These are phyloP conservation scores for Schizopygopsis pylzovi DNA, from an alignment of 2,797 vertebrate species.

Conservation along the genomic window DNA sequence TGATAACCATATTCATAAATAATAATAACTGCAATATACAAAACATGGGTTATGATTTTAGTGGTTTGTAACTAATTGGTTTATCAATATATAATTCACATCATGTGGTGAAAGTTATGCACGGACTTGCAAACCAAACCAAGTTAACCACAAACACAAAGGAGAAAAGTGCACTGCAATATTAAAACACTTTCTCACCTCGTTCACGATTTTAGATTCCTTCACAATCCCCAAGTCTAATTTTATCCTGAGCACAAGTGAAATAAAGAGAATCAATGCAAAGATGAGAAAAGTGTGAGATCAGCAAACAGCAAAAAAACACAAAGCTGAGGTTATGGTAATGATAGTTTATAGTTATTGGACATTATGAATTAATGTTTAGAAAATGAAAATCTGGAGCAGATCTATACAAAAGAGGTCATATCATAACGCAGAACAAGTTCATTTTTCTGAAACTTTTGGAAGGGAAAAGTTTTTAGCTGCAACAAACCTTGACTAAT, in stretches of 20 bases:
- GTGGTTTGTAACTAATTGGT: background rate
- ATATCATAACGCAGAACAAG: background rate
- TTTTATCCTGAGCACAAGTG: conserved; percentile 78
- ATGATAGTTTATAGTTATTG: background rate
- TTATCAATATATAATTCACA: background rate
- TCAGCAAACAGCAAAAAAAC: background rate
- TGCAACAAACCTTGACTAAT: background rate
- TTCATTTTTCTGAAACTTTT: background rate
- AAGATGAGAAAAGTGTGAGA: background rate
- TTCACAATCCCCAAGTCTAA: conserved; percentile 89
- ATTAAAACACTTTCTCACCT: conserved; percentile 76
- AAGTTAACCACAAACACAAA: background rate
- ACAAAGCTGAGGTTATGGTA: background rate
- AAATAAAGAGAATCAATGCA: conserved; percentile 8
- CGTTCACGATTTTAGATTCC: conserved; percentile 82
- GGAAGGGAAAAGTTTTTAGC: background rate
- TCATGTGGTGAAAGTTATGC: background rate
- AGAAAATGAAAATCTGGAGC: background rate
- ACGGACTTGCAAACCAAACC: background rate
- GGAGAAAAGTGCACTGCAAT: background rate
- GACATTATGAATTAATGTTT: background rate
- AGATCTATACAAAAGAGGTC: background rate
- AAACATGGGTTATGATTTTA: background rate
- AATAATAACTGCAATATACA: background rate
- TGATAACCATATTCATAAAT: background rate